Evolutionary conservation across 2,113 vertebrate genomes (phyloP), one percentile per base, ranked within the genome.

Genomic region (Rafetus swinhoei): DNA sequence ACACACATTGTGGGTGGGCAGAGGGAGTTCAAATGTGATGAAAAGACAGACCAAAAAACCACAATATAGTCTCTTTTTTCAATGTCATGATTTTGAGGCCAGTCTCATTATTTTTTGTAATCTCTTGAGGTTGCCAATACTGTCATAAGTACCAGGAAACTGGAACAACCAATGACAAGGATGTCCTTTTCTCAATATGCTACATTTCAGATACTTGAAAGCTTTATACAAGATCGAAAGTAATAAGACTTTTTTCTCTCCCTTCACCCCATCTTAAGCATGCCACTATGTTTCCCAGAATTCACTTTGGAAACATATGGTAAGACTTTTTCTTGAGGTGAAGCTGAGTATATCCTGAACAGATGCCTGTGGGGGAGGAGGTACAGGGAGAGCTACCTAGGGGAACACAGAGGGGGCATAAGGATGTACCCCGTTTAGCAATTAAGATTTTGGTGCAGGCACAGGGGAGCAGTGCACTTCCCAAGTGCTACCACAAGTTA

Each of bases 251-350:
- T 45, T 7, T 35, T 55, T 87, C 92, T 90, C 24, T 16, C 15
- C 22, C 9, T 54, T 10, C 53, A 54, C 59, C 92, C 62, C 90
- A 88, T 95, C 90, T 87, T 95, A 85, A 69, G 35, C 74, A 84
- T 13, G 79, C 22, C 93, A 89, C 82, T 86, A 86, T 39, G 86
- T 92, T 96, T 95, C 87, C 77, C 87, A 90, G 52, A 85, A 90
- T 87, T 90, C 59, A n/a, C 80, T 54, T 59, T 81, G 82, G 59
- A 93, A 96, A 96, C 54, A 55, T 21, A 84, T 82, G 80, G 12
- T 2, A 27, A 95, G 77, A 35, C 53, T 57, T 35, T 93, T 92
- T 84, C 90, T 76, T 74, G 65, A 74, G 72, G n/a, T 74, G n/a
- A 59, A 86, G 57, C 89, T 54, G 87, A 90, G 45, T 45, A 45